Evolutionary conservation across 2,888 invertebrate species (phyloP), one percentile per base, ranked within the genome.

Genomic region (Volucella zonaria): DNA sequence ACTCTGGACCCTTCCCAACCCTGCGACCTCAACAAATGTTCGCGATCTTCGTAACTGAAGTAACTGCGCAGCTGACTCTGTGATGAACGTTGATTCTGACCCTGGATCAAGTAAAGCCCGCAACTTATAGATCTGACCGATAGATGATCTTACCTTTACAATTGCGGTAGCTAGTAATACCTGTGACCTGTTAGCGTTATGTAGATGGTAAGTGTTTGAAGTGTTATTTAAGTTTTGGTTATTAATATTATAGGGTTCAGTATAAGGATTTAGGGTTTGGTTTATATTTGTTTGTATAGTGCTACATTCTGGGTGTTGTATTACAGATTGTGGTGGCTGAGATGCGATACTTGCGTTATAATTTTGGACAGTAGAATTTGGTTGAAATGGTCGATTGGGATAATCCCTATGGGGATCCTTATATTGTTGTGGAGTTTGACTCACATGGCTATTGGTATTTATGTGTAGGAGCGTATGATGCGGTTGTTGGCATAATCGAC

Each of bases 91-190:
- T n/a, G n/a, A n/a, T n/a, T n/a, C n/a, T n/a, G n/a, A n/a, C n/a
- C n/a, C n/a, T n/a, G n/a, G n/a, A n/a, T n/a, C n/a, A n/a, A n/a
- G n/a, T n/a, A n/a, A n/a, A n/a, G n/a, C n/a, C n/a, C n/a, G n/a
- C n/a, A n/a, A n/a, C n/a, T n/a, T n/a, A n/a, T n/a, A n/a, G n/a
- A n/a, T n/a, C n/a, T n/a, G n/a, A n/a, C n/a, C n/a, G n/a, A n/a
- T n/a, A n/a, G n/a, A n/a, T n/a, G n/a, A n/a, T n/a, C n/a, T n/a
- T n/a, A n/a, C n/a, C n/a, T n/a, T n/a, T n/a, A 58, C 56, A 4
- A 58, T 58, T 10, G 40, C 58, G 1, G 40, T 14, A 14, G 56
- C 56, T 58, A 58, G 56, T 14, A 58, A 40, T 3, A 58, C 58
- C 15, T 40, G 42, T 10, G 58, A 43, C 12, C 8, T 59, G 11